phyloP scores from a whole-genome alignment of 2,797 vertebrate genomes.

The Spizella passerina region DNA sequence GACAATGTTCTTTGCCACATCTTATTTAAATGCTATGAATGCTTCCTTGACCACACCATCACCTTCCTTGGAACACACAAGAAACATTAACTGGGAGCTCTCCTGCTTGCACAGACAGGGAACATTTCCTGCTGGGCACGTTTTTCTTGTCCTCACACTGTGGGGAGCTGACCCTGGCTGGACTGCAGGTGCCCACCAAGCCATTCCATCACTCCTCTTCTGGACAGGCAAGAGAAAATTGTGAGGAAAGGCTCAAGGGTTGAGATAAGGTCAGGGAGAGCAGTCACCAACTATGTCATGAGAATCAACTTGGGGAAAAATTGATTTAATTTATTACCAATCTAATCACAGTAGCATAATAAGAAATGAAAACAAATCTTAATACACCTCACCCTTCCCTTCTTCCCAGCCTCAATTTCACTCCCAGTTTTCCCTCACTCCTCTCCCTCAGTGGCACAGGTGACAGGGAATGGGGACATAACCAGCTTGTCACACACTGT shows the following conservation, averaged over 20 bases:
- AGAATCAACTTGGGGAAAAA: not conserved
- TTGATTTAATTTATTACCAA: not conserved
- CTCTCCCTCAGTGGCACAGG: not conserved
- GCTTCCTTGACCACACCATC: not conserved
- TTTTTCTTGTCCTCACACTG: not conserved
- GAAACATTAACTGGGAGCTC: not conserved
- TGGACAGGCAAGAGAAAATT: not conserved
- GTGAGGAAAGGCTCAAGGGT: not conserved
- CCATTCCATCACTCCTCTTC: not conserved
- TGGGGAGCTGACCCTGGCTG: not conserved
- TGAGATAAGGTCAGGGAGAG: not conserved
- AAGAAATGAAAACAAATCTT: not conserved
- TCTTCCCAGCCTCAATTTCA: not conserved
- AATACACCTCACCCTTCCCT: not conserved
- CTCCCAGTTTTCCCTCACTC: not conserved
- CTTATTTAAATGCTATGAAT: not conserved
- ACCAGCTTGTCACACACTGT: not conserved
- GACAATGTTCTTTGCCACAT: not conserved
- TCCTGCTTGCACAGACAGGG: not conserved
- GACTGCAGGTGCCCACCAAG: not conserved
- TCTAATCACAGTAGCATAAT: not conserved
- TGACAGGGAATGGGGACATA: not conserved
- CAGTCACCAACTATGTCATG: not conserved
- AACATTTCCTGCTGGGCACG: not conserved
- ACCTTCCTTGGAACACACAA: not conserved